Conservation (phyloP, 2,113 vertebrate species). For the Hiodon tergisus region DNA sequence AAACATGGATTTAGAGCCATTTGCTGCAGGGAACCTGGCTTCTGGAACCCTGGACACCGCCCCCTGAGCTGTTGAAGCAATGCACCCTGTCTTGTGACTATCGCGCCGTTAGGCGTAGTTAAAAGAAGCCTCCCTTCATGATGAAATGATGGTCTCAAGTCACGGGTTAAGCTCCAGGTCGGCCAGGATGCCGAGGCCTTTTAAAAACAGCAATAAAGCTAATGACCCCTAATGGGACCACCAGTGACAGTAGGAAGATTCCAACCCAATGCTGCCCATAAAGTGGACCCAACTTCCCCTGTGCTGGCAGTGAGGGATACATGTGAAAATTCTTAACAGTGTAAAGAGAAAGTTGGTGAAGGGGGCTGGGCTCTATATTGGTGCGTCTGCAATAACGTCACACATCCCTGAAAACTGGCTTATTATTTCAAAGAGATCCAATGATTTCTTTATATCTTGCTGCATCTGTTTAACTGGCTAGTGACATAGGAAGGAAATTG, state of each 20-base stretch:
- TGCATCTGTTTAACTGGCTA: too few species aligned
- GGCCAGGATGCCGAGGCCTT: conserved; percentile 39
- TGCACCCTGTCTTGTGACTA: background rate
- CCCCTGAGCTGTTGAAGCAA: background rate
- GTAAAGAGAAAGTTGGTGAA: background rate
- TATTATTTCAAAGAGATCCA: conserved; percentile 6
- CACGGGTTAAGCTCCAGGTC: conserved; percentile 37
- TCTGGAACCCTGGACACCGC: background rate
- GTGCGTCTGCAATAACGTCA: conserved; percentile 4
- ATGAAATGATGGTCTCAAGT: background rate
- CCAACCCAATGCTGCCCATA: conserved; percentile 17
- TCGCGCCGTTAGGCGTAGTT: background rate
- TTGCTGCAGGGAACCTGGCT: background rate
- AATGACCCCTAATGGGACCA: conserved; percentile 54
- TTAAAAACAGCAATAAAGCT: conserved; percentile 45
- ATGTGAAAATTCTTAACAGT: background rate
- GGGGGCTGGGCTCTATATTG: conserved; percentile 14
- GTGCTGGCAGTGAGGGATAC: background rate
- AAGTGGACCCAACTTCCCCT: conserved; percentile 24
- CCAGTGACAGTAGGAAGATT: conserved; percentile 38
- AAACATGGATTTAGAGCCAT: too few species aligned
- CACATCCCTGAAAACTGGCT: conserved; percentile 26
- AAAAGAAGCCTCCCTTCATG: background rate
- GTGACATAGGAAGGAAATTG: too few species aligned
- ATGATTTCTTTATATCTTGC: too few species aligned